Conservation (phyloP, 2,113 vertebrate genomes). For the Mormyrus iriodes region DNA sequence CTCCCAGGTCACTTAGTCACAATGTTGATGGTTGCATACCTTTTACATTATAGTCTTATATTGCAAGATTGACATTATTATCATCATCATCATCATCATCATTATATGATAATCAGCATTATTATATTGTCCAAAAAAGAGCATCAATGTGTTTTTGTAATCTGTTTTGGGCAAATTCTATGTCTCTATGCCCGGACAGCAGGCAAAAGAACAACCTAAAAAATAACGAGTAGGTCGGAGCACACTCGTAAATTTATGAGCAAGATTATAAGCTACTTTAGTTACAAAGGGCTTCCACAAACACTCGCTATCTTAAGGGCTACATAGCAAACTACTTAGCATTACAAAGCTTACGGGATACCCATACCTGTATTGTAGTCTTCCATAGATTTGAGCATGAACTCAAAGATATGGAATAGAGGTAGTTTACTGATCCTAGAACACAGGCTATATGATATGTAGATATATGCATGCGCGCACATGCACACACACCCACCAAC, state of each 20-base stretch:
- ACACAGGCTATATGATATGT: neutral
- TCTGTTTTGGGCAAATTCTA: neutral
- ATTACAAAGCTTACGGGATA: neutral
- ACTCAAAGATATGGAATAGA: neutral
- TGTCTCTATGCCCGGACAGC: neutral
- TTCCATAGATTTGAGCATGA: neutral
- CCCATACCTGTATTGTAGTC: neutral
- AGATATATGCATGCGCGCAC: neutral
- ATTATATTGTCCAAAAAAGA: neutral
- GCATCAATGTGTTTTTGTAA: neutral
- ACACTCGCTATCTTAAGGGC: neutral
- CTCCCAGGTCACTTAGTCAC: neutral
- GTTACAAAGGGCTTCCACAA: neutral
- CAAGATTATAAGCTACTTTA: neutral
- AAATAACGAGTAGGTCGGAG: neutral
- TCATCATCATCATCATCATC: neutral
- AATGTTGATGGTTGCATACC: neutral
- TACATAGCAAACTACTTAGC: neutral
- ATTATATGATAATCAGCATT: neutral
- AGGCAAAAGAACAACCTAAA: neutral
- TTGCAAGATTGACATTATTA: neutral
- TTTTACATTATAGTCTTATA: neutral
- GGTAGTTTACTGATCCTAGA: neutral
- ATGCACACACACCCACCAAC: neutral
- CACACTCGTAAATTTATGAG: neutral